These are phyloP conservation scores for Glossophaga mutica DNA, from an alignment of 2,797 vertebrate genomes.

Conservation along the genomic window DNA sequence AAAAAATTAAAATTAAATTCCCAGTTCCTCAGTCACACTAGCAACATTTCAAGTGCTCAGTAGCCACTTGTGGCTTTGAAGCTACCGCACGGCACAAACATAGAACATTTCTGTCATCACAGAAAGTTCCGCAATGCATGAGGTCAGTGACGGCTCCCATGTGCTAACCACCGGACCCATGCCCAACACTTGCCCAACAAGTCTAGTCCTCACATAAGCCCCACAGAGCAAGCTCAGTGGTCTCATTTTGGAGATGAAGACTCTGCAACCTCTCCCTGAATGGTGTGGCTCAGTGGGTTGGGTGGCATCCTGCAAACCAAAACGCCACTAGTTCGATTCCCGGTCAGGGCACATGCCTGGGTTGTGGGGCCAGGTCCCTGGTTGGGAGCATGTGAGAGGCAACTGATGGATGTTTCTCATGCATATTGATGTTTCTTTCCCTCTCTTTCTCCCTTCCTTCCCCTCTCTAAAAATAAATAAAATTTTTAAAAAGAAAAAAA, in stretches of 20 bases:
- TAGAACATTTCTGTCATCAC: background rate
- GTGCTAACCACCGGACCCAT: accelerated
- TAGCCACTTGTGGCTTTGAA: background rate
- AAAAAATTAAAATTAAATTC: background rate
- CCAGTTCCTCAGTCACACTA: background rate
- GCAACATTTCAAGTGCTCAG: background rate
- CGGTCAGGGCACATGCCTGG: background rate
- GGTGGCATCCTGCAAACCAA: background rate
- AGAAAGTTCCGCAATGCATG: background rate
- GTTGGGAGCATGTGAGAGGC: background rate
- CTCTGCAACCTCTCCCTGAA: background rate
- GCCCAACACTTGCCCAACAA: background rate
- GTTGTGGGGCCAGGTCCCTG: background rate
- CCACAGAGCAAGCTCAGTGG: background rate
- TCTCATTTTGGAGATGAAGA: background rate
- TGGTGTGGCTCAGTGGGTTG: background rate
- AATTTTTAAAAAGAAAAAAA: background rate
- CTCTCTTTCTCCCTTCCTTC: background rate
- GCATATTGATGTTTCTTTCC: background rate
- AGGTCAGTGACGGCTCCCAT: accelerated
- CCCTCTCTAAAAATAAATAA: background rate
- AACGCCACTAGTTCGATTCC: background rate
- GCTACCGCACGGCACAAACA: background rate
- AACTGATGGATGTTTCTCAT: too few species aligned
- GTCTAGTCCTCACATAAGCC: background rate